Evolutionary conservation across 2,888 invertebrate species (phyloP).

Genomic region (Napeogenes inachia): DNA sequence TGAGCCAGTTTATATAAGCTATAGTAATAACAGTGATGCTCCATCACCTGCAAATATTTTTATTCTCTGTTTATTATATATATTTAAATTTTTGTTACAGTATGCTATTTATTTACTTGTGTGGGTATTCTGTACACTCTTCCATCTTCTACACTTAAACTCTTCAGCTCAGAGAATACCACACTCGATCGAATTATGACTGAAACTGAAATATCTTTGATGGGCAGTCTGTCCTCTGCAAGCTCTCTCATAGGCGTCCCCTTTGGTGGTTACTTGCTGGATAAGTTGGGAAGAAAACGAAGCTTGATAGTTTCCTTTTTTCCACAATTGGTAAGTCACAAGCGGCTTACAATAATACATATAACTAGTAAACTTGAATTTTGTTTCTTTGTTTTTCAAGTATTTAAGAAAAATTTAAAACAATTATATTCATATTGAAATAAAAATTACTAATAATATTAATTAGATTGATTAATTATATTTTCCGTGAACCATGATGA

Average conservation of each 20-base stretch:
- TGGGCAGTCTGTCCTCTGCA: constrained; percentile 44
- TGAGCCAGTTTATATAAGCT: too few species aligned
- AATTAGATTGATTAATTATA: too few species aligned
- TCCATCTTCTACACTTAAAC: constrained; percentile 54
- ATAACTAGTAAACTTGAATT: too few species aligned
- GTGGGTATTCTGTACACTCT: constrained; percentile 52
- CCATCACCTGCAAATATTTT: constrained; percentile 7
- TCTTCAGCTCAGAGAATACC: constrained; percentile 47
- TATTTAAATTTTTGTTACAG: constrained; percentile 37
- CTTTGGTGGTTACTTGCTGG: constrained; percentile 40
- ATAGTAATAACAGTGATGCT: too few species aligned
- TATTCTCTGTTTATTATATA: constrained; percentile 8
- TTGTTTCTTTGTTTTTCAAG: too few species aligned
- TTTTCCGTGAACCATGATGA: too few species aligned
- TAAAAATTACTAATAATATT: too few species aligned
- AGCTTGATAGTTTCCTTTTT: constrained; percentile 31
- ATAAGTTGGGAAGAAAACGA: constrained; percentile 42
- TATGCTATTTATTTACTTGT: constrained; percentile 46
- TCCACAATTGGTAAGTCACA: too few species aligned
- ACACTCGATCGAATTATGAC: constrained; percentile 41
- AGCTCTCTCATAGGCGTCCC: constrained; percentile 43
- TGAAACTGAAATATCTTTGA: constrained; percentile 41
- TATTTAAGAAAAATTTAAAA: too few species aligned
- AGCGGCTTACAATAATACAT: too few species aligned
- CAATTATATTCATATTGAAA: too few species aligned